A percentile compares a stretch with the other conserved stretches of the same genome.
These are phyloP conservation scores for Poicephalus meyeri DNA, from an alignment of 2,113 vertebrate species.

Conservation along the genomic window DNA sequence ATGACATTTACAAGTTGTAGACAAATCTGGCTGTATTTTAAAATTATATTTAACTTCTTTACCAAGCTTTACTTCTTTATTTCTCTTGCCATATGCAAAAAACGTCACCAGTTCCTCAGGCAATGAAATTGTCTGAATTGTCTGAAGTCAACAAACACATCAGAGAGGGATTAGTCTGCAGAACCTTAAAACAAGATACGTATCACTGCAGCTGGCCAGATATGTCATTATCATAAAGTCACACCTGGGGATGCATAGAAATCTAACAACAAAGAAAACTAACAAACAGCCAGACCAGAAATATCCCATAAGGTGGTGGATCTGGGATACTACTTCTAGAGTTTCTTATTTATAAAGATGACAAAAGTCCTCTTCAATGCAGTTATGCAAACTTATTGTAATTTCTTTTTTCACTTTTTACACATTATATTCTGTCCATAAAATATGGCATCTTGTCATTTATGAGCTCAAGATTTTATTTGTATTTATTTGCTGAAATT, in stretches of 20 bases:
- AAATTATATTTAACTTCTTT: background rate
- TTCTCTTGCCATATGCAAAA: background rate
- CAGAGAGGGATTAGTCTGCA: background rate
- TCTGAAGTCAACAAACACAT: background rate
- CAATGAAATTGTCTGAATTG: background rate
- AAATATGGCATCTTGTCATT: background rate
- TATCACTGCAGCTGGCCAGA: background rate
- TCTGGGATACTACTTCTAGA: background rate
- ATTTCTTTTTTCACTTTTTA: background rate
- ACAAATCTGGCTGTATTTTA: background rate
- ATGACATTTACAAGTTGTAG: background rate
- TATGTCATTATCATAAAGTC: background rate
- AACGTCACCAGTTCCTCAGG: background rate
- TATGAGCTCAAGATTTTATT: background rate
- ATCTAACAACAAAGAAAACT: background rate
- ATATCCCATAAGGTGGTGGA: background rate
- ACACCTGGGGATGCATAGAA: background rate
- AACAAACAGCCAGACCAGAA: background rate
- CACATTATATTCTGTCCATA: background rate
- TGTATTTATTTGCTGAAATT: background rate
- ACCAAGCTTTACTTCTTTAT: background rate
- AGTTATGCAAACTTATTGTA: background rate
- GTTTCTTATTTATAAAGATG: background rate
- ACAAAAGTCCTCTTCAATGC: background rate
- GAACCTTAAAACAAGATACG: background rate